Evolutionary conservation across 2,113 vertebrate species (phyloP).

Genomic region (Caretta caretta): DNA sequence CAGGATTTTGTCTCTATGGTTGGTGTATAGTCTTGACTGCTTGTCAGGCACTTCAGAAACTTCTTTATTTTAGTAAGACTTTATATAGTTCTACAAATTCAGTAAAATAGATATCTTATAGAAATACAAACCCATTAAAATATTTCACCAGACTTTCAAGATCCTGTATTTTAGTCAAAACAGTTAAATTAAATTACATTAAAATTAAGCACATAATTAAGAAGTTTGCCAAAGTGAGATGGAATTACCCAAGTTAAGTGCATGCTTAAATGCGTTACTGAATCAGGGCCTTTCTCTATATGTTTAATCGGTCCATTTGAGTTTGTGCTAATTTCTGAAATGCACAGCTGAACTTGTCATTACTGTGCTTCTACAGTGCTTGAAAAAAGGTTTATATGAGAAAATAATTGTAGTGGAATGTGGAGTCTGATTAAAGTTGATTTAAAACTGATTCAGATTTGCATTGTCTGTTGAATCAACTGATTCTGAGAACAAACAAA

Average conservation of each 20-base stretch:
- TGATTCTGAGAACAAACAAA: neutral
- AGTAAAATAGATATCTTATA: neutral
- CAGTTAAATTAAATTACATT: neutral
- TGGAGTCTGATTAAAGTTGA: neutral
- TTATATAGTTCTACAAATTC: neutral
- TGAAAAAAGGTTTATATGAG: neutral
- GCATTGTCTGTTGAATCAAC: neutral
- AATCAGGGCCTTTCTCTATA: neutral
- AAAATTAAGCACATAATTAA: neutral
- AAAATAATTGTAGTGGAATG: neutral
- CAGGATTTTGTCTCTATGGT: neutral
- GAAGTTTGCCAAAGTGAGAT: neutral
- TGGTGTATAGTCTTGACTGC: neutral
- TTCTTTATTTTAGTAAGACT: fast-evolving
- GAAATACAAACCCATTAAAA: neutral
- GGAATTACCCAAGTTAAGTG: fast-evolving
- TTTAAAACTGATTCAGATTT: neutral
- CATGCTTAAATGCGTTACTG: neutral
- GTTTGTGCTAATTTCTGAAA: neutral
- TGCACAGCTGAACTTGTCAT: neutral
- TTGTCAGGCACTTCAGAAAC: neutral
- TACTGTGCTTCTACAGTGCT: neutral
- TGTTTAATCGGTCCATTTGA: neutral
- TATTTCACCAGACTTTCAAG: neutral
- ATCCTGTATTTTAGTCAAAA: neutral